Evolutionary conservation across 2,797 vertebrate genomes (phyloP).

Genomic region (Acridotheres tristis): DNA sequence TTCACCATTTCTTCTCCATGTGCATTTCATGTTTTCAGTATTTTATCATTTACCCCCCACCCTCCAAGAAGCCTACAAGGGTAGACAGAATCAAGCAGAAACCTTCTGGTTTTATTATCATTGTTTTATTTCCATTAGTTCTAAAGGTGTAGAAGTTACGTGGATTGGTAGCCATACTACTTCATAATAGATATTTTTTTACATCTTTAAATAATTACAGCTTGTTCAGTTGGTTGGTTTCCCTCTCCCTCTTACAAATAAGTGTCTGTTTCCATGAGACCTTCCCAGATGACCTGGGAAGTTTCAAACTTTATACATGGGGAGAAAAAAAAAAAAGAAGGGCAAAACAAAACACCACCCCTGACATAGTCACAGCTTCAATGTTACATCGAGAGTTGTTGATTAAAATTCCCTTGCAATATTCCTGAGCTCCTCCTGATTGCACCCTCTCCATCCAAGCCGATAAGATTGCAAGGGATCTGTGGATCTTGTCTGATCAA

Average conservation of each 20-base stretch:
- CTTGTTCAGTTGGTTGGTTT: constrained; percentile 66
- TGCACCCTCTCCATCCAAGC: neutral
- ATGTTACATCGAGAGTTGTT: neutral
- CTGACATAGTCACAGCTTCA: constrained; percentile 43
- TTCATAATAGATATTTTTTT: constrained; percentile 57
- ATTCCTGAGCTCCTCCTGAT: constrained; percentile 1
- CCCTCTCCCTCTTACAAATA: neutral
- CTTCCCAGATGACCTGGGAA: neutral
- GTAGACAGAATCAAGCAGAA: neutral
- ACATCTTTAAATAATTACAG: constrained; percentile 72
- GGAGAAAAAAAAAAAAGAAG: neutral
- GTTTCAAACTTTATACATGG: neutral
- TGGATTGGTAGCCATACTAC: constrained; percentile 66
- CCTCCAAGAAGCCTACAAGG: neutral
- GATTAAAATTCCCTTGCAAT: neutral
- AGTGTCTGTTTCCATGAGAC: neutral
- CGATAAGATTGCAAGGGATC: neutral
- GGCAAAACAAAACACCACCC: neutral
- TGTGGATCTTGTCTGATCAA: neutral
- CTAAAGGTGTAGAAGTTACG: constrained; percentile 66
- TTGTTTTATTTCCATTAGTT: constrained; percentile 70
- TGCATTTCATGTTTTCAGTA: neutral
- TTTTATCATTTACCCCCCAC: neutral
- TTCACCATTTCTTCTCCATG: neutral
- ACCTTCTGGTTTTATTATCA: constrained; percentile 32